phyloP scores from a whole-genome alignment of 2,113 vertebrate species.

The Protobothrops flavoviridis region DNA sequence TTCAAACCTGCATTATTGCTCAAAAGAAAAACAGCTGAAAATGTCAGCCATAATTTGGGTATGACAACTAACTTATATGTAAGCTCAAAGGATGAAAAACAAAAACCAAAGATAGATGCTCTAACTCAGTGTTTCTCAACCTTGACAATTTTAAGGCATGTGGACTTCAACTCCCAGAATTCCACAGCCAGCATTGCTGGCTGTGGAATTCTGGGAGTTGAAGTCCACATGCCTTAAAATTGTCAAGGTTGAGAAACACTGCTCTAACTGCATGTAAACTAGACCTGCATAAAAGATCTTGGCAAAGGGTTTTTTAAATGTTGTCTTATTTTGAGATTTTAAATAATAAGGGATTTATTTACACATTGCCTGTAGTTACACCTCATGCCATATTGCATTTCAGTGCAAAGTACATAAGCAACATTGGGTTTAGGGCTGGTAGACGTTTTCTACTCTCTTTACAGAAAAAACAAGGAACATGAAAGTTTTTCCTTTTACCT shows the following conservation, averaged over 20 bases:
- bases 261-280: neutral
- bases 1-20: constrained; percentile 33
- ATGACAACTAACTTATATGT: neutral
- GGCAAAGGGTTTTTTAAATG: neutral
- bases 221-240: too few relatives aligned
- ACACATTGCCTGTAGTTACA: neutral
- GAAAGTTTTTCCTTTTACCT: neutral
- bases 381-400: neutral
- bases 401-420: neutral
- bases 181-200: too few relatives aligned
- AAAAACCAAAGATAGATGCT: neutral
- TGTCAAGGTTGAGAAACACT: too few relatives aligned
- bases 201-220: too few relatives aligned
- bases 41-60: neutral
- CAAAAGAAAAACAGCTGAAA: neutral
- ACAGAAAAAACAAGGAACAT: neutral
- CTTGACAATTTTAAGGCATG: too few relatives aligned
- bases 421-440: neutral
- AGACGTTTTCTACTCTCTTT: neutral
- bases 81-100: constrained; percentile 26
- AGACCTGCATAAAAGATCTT: too few relatives aligned
- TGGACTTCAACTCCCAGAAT: too few relatives aligned
- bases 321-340: neutral
- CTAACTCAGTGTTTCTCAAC: too few relatives aligned
- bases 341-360: neutral